A percentile compares a stretch with the other conserved stretches of the same genome.
These are phyloP conservation scores for Sepioteuthis lessoniana DNA, from an alignment of 2,888 invertebrate genomes.

Conservation along the genomic window DNA sequence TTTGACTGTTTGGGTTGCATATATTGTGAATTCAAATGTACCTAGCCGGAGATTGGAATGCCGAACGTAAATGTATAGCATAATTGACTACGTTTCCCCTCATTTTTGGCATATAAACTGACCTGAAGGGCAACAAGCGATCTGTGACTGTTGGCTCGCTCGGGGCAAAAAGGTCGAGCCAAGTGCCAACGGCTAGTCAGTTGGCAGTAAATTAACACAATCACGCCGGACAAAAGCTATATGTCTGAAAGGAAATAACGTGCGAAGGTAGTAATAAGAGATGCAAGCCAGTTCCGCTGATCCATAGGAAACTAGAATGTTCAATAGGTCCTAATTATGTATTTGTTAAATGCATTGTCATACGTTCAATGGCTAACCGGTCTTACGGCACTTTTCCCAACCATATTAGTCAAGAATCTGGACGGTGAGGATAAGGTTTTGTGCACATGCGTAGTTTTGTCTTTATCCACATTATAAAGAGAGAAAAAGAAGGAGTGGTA, in stretches of 20 bases:
- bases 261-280: background rate
- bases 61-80: background rate
- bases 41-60: background rate
- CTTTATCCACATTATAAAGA: background rate
- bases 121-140: background rate
- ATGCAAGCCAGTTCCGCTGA: background rate
- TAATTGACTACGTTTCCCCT: background rate
- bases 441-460: background rate
- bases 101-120: background rate
- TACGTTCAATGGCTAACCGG: background rate
- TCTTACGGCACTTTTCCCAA: conserved; percentile 33
- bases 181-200: background rate
- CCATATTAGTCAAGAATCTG: background rate
- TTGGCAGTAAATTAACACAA: background rate
- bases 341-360: conserved; percentile 33
- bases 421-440: background rate
- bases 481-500: too few relatives aligned
- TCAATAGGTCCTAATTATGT: conserved; percentile 11
- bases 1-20: background rate
- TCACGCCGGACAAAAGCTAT: background rate
- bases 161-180: background rate
- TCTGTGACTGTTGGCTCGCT: background rate
- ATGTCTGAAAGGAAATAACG: conserved; percentile 11
- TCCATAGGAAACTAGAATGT: background rate
- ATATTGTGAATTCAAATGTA: background rate